phyloP scores from a whole-genome alignment of 2,888 invertebrate species.

The Brachyptera putata region DNA sequence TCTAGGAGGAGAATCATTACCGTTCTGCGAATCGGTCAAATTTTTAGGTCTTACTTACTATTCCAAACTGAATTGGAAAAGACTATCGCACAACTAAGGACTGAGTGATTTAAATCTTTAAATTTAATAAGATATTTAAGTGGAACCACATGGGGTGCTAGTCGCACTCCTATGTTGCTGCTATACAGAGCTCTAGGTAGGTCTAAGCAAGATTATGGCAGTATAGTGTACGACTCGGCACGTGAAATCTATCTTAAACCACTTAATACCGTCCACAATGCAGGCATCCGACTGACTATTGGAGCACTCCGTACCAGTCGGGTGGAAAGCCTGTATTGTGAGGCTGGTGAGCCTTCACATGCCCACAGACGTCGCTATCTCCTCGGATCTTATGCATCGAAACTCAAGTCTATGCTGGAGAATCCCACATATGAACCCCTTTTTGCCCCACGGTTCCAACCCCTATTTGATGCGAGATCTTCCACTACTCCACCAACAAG shows the following conservation, averaged over 20 bases:
- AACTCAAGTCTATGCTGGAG: neutral
- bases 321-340: too few relatives aligned
- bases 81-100: neutral
- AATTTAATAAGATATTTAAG: constrained; percentile 15
- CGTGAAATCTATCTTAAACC: neutral
- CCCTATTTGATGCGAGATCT: neutral
- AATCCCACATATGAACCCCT: constrained; percentile 1
- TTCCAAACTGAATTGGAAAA: constrained; percentile 15
- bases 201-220: constrained; percentile 9
- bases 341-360: too few relatives aligned
- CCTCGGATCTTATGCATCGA: neutral
- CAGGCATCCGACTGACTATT: too few relatives aligned
- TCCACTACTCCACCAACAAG: neutral
- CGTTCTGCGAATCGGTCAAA: neutral
- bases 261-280: too few relatives aligned
- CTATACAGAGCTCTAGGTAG: constrained; percentile 9
- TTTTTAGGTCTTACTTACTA: constrained; percentile 18
- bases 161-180: constrained; percentile 3
- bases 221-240: constrained; percentile 1
- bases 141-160: constrained; percentile 13
- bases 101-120: neutral
- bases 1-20: constrained; percentile 7
- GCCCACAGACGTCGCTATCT: neutral
- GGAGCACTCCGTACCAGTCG: too few relatives aligned
- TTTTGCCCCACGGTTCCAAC: neutral